These are phyloP conservation scores for Chionoecetes opilio DNA, from an alignment of 1,140 invertebrate genomes.

Conservation along the genomic window DNA sequence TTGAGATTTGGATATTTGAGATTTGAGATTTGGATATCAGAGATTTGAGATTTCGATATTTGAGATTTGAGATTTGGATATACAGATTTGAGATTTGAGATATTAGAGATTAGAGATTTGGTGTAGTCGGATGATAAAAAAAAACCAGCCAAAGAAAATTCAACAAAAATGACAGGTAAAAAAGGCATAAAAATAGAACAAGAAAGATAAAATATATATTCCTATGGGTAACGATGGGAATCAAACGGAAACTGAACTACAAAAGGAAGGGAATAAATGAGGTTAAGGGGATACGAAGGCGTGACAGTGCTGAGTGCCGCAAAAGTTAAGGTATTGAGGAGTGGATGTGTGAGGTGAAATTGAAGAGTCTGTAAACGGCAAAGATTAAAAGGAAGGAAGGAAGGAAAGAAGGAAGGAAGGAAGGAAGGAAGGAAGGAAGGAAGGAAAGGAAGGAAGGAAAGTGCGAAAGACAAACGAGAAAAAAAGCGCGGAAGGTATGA, in stretches of 20 bases:
- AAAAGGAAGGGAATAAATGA: background rate
- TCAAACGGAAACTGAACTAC: too few relatives aligned
- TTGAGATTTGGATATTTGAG: too few relatives aligned
- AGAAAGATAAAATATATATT: background rate
- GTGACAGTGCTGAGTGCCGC: background rate
- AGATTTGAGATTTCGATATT: too few relatives aligned
- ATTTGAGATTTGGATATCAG: too few relatives aligned
- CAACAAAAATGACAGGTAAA: too few relatives aligned
- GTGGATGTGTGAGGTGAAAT: background rate
- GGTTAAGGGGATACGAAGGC: background rate
- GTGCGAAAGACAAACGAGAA: too few relatives aligned
- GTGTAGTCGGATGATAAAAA: too few relatives aligned
- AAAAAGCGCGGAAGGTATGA: background rate
- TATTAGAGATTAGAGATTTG: too few relatives aligned
- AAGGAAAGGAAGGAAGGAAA: background rate
- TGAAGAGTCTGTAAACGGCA: background rate
- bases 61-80: too few relatives aligned
- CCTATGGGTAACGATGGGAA: too few relatives aligned
- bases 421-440: background rate
- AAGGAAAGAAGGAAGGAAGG: background rate
- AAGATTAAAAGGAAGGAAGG: background rate
- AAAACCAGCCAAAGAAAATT: too few relatives aligned
- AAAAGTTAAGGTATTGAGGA: background rate
- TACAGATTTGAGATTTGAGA: too few relatives aligned
- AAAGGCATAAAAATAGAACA: background rate